Percentiles rank a stretch among this genome's conserved stretches.
Conservation (phyloP, 2,888 invertebrate genomes). For the Scaptomyza cyrtandrae region DNA sequence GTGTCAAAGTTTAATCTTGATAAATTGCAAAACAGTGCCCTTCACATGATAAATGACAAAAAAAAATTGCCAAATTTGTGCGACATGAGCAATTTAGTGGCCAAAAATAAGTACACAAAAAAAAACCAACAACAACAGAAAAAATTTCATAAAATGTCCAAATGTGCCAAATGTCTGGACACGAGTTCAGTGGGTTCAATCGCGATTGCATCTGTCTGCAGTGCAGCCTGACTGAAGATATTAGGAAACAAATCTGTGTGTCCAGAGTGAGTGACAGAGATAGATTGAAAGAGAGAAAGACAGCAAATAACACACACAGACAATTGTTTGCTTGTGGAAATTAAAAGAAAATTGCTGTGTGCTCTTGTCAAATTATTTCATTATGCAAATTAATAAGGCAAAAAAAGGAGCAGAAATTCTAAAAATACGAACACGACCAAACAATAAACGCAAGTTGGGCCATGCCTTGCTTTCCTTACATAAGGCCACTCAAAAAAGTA, state of each 20-base stretch:
- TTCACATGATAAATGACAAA: slow-evolving; percentile 75
- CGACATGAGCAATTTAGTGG: slow-evolving; percentile 25
- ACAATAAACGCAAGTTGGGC: slow-evolving; percentile 2
- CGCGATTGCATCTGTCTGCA: slow-evolving; percentile 13
- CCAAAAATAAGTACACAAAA: slow-evolving; percentile 34
- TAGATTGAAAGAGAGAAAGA: background rate
- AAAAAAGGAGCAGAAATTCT: background rate
- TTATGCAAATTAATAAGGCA: slow-evolving; percentile 33
- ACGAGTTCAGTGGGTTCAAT: background rate
- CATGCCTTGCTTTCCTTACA: slow-evolving; percentile 39
- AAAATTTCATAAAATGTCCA: slow-evolving; percentile 1
- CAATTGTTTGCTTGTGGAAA: slow-evolving; percentile 31
- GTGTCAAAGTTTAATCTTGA: slow-evolving; percentile 74
- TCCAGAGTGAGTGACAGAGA: background rate
- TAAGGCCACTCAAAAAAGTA: slow-evolving; percentile 65
- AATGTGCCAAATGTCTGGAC: background rate
- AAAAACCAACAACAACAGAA: slow-evolving; percentile 7
- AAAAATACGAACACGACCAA: background rate
- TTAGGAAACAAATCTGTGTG: background rate
- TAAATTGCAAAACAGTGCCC: slow-evolving; percentile 71
- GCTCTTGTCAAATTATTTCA: slow-evolving; percentile 24
- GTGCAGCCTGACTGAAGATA: slow-evolving; percentile 11
- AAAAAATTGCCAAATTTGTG: slow-evolving; percentile 73
- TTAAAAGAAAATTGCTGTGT: slow-evolving; percentile 37
- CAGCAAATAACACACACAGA: slow-evolving; percentile 1